phyloP scores from a whole-genome alignment of 1,140 invertebrate species.

The Eupristina koningsbergeri region DNA sequence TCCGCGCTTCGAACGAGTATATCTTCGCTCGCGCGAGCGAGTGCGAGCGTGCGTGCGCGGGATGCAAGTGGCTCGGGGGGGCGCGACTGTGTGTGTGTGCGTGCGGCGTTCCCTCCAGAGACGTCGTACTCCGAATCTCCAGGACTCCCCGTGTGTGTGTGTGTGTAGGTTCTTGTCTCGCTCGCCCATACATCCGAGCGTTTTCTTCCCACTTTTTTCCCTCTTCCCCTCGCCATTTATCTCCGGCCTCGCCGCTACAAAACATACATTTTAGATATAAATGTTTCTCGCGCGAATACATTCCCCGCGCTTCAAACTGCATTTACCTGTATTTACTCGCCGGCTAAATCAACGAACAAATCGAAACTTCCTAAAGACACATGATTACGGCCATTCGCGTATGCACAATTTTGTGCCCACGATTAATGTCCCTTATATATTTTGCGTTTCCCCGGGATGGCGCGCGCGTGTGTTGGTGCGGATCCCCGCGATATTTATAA shows the following conservation, averaged over 20 bases:
- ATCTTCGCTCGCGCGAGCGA: too few relatives aligned
- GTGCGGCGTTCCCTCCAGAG: neutral
- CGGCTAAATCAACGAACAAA: slow-evolving; percentile 26
- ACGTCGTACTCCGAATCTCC: neutral
- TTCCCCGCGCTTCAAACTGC: neutral
- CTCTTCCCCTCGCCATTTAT: neutral
- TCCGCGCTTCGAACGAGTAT: too few relatives aligned
- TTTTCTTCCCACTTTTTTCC: slow-evolving; percentile 2
- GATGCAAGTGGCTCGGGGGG: neutral
- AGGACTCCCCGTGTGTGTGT: neutral
- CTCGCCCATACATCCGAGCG: neutral
- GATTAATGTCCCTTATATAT: neutral
- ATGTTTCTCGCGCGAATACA: slow-evolving; percentile 36
- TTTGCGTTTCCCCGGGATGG: too few relatives aligned
- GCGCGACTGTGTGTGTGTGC: too few relatives aligned
- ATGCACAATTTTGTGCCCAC: neutral
- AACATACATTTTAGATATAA: slow-evolving; percentile 31
- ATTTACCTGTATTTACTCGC: neutral
- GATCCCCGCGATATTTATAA: neutral
- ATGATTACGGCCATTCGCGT: neutral
- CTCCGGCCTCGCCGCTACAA: neutral
- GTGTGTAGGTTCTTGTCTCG: neutral
- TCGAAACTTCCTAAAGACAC: neutral
- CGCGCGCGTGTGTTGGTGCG: neutral
- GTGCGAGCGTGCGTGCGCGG: neutral